Percentiles rank a stretch among this genome's conserved stretches.
phyloP scores from a whole-genome alignment of 2,113 vertebrate species.

The Chamaea fasciata region DNA sequence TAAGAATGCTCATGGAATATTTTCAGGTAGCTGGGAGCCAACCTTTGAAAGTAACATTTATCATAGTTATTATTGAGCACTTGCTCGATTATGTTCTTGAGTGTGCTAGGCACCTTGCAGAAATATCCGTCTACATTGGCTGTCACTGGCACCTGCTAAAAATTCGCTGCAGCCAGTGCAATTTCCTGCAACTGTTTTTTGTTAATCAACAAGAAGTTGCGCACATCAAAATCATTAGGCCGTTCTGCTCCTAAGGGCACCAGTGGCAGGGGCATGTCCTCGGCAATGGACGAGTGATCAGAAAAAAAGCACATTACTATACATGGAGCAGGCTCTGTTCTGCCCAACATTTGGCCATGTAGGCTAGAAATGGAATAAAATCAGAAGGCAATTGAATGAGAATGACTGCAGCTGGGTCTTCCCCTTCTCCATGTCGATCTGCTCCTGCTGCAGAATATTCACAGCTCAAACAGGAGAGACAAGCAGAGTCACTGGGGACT shows the following conservation, averaged over 20 bases:
- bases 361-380: background rate
- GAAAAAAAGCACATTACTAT: background rate
- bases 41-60: conserved; percentile 29
- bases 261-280: background rate
- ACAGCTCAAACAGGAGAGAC: background rate
- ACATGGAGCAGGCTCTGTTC: background rate
- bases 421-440: background rate
- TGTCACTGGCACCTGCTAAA: conserved; percentile 57
- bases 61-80: conserved; percentile 32
- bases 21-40: conserved; percentile 47
- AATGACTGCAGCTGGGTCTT: background rate
- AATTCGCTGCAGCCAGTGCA: conserved; percentile 19
- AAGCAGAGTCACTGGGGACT: background rate
- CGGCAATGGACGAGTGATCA: background rate
- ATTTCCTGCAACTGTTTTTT: conserved; percentile 58
- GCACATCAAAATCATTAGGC: background rate
- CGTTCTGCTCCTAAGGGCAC: background rate
- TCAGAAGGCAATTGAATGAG: background rate
- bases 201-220: conserved; percentile 23
- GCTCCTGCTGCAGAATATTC: background rate
- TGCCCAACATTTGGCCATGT: background rate
- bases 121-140: background rate
- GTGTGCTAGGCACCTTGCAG: background rate
- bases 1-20: conserved; percentile 21
- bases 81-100: conserved; percentile 8